A percentile compares a stretch with the other conserved stretches of the same genome.
Evolutionary conservation across 2,797 vertebrate genomes (phyloP).

Genomic region (Macropus fuliginosus): DNA sequence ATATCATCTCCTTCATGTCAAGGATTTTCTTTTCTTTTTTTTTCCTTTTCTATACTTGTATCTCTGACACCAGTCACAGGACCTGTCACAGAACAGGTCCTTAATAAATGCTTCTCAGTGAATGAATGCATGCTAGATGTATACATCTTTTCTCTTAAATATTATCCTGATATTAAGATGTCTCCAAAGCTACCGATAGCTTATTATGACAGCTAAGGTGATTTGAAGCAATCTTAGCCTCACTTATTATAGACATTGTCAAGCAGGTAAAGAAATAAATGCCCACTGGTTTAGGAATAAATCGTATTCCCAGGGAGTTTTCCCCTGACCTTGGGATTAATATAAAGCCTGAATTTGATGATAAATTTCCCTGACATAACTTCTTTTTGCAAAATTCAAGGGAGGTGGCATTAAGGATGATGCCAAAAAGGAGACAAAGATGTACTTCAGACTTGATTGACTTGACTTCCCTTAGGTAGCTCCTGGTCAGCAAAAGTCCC

Average conservation of each 20-base stretch:
- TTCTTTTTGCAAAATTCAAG: background rate
- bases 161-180: constrained; percentile 24
- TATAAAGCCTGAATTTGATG: background rate
- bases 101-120: background rate
- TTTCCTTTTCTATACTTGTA: background rate
- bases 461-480: background rate
- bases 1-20: background rate
- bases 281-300: background rate
- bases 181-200: constrained; percentile 36
- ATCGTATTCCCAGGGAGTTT: background rate
- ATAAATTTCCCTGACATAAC: background rate
- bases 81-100: background rate
- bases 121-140: background rate
- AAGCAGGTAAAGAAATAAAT: background rate
- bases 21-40: background rate
- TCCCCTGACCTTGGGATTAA: background rate
- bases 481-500: background rate
- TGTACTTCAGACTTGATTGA: background rate
- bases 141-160: constrained; percentile 50
- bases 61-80: background rate
- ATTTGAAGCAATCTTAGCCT: background rate
- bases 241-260: background rate
- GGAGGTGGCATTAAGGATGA: background rate
- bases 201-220: constrained; percentile 9
- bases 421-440: background rate